Evolutionary conservation across 2,113 vertebrate species (phyloP).

Genomic region (Microtus ochrogaster): DNA sequence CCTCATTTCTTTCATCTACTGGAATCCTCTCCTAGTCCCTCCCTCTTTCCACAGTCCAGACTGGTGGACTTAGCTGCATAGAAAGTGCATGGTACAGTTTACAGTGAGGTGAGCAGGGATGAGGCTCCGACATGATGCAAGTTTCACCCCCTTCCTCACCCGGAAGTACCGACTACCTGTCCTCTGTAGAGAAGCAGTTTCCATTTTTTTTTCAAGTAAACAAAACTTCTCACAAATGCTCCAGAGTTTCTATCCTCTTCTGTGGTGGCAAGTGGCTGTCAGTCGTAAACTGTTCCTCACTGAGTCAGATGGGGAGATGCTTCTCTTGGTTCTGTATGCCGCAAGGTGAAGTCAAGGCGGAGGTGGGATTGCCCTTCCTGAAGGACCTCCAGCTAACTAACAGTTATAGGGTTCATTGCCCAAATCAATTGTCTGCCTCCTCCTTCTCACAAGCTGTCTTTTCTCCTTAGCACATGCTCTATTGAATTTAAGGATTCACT

Average conservation of each 20-base stretch:
- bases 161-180: not conserved
- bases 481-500: not conserved
- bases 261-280: constrained; percentile 10
- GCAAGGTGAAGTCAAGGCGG: not conserved
- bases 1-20: not conserved
- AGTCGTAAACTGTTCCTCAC: not conserved
- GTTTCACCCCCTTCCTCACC: not conserved
- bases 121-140: not conserved
- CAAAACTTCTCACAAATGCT: not conserved
- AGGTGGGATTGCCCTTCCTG: no score
- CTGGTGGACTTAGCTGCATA: not conserved
- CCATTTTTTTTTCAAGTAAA: not conserved
- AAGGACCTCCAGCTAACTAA: not conserved
- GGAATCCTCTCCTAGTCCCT: not conserved
- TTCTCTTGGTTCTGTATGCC: not conserved
- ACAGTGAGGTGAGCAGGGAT: not conserved
- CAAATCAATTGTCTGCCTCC: no score
- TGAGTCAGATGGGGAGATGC: not conserved
- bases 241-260: constrained; percentile 2
- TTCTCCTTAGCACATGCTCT: not conserved
- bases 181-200: constrained; percentile 16
- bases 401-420: not conserved
- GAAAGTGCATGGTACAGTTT: not conserved
- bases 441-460: not conserved
- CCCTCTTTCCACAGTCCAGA: not conserved